Evolutionary conservation across 2,797 vertebrate species (phyloP), one percentile per base, ranked within the genome.

Genomic region (Rhynchotus rufescens): DNA sequence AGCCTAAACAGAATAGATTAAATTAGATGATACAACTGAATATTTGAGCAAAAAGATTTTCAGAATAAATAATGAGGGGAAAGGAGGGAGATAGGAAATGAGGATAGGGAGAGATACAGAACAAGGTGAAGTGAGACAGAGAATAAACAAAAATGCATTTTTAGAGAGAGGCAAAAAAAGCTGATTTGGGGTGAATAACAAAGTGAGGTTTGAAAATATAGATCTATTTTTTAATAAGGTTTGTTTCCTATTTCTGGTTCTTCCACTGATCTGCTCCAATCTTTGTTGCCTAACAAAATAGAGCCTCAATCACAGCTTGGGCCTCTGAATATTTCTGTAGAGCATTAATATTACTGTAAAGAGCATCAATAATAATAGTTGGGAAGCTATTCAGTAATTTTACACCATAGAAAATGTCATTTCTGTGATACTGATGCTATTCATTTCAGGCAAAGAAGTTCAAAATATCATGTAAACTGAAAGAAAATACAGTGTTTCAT

Each of bases 381-480:
- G 54, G 72, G 68, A 86, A 92, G 40, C 54, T 45, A 11, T 62
- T 85, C 69, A 75, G 34, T 84, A 82, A 51, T 74, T 92, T 89
- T 92, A 84, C 62, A 69, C 72, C 86, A 92, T 40, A 74, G 40
- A 72, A 88, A 76, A 59, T 84, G 91, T 40, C 71, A 74, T n/a
- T 47, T 93, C 65, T 40, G 40, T 89, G 83, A 89, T 68, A 86
- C 49, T 34, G 75, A 68, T 34, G 26, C 30, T 15, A 32, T 57
- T 88, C 72, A 84, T 7, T 65, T 71, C 69, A 20, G 89, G 54
- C 85, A 93, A 92, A 54, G 59, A 84, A 32, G 76, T 69, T 88
- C 36, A 77, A 34, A 69, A 91, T 86, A 91, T 52, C 42, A 67
- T n/a, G 20, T 85, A 81, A 78, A 80, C 32, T 81, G 75, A 52